These are phyloP conservation scores for Malthinus seriepunctatus DNA, from an alignment of 2,888 invertebrate genomes.

Conservation along the genomic window DNA sequence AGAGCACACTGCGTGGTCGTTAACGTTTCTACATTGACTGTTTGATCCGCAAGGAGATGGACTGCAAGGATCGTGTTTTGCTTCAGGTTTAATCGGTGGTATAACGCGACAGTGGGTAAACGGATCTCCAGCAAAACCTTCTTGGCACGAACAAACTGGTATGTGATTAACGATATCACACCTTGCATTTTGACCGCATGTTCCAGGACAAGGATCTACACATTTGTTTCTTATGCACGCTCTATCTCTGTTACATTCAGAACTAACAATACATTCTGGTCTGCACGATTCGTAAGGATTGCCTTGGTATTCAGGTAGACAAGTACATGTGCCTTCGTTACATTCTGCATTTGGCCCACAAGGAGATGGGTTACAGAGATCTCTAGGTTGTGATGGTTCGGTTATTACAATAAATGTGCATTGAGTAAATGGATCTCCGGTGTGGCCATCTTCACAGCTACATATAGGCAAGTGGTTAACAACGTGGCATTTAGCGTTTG, in stretches of 20 bases:
- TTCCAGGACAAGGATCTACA: constrained; percentile 69
- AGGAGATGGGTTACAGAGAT: constrained; percentile 72
- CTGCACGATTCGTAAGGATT: constrained; percentile 71
- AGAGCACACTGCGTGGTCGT: constrained; percentile 58
- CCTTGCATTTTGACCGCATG: constrained; percentile 70
- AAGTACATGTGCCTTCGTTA: constrained; percentile 65
- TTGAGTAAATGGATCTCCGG: constrained; percentile 80
- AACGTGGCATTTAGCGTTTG: constrained; percentile 77
- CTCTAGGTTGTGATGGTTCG: constrained; percentile 52
- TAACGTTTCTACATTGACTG: constrained; percentile 58
- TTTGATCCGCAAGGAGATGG: constrained; percentile 61
- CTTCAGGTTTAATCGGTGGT: constrained; percentile 38
- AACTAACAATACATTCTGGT: constrained; percentile 71
- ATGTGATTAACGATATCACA: constrained; percentile 75
- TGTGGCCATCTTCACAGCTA: constrained; percentile 73
- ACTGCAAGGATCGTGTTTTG: constrained; percentile 52
- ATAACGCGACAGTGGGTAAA: constrained; percentile 53
- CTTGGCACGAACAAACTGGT: constrained; percentile 71
- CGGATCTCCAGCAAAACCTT: constrained; percentile 70
- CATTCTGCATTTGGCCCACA: constrained; percentile 77
- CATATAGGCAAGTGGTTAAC: constrained; percentile 82
- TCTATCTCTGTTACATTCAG: constrained; percentile 66
- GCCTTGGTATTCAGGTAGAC: constrained; percentile 65
- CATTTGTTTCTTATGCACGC: constrained; percentile 73
- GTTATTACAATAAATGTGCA: constrained; percentile 62